A percentile compares a stretch with the other conserved stretches of the same genome.
These are phyloP conservation scores for Bactericera cockerelli DNA, from an alignment of 1,140 invertebrate genomes.

Conservation along the genomic window DNA sequence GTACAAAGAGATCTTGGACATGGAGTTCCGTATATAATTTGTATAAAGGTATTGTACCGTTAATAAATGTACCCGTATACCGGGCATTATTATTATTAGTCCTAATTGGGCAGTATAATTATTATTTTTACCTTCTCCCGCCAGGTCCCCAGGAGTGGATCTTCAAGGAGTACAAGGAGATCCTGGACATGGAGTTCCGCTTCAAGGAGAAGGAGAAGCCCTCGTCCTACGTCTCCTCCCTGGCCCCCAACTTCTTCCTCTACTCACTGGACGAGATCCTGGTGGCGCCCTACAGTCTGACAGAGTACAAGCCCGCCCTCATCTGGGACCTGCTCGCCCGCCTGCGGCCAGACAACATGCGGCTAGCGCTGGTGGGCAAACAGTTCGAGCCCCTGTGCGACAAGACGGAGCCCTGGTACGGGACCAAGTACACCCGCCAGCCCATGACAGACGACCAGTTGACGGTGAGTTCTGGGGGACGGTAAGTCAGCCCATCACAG, in stretches of 20 bases:
- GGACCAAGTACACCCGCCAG: constrained; percentile 66
- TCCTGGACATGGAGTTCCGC: constrained; percentile 64
- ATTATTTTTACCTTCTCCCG: too few relatives aligned
- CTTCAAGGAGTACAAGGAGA: constrained; percentile 70
- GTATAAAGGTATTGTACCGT: too few relatives aligned
- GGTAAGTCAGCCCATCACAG: too few relatives aligned
- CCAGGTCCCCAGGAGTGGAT: constrained; percentile 64
- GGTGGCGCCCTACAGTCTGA: constrained; percentile 51
- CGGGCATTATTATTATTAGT: too few relatives aligned
- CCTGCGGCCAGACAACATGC: constrained; percentile 63
- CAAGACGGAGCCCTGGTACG: constrained; percentile 70
- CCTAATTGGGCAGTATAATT: too few relatives aligned
- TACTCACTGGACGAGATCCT: constrained; percentile 79
- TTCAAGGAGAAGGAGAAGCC: constrained; percentile 85
- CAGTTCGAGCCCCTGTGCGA: constrained; percentile 45
- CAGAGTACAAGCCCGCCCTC: constrained; percentile 73
- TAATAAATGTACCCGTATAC: too few relatives aligned
- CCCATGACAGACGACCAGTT: constrained; percentile 45
- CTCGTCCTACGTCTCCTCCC: constrained; percentile 44
- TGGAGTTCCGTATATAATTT: too few relatives aligned
- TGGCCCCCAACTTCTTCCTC: constrained; percentile 37
- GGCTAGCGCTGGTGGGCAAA: constrained; percentile 50
- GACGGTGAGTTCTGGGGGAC: too few relatives aligned
- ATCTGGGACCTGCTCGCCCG: constrained; percentile 54
- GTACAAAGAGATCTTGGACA: constrained; percentile 55